Evolutionary conservation across 2,888 invertebrate genomes (phyloP).

Genomic region (Acronicta aceris): DNA sequence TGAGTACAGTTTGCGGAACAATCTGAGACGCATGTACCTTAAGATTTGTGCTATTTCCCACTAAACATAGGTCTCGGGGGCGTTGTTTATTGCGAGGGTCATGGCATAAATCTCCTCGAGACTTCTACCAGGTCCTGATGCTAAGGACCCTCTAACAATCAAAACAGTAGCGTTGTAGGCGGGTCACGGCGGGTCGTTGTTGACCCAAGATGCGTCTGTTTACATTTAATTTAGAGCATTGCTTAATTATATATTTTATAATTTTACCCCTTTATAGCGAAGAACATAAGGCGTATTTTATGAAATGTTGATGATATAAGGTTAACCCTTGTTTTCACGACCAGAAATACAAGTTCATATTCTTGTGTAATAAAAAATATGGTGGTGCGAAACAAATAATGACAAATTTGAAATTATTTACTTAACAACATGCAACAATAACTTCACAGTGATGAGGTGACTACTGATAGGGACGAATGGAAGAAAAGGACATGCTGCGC

Average conservation of each 20-base stretch:
- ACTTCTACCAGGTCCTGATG: conserved; percentile 68
- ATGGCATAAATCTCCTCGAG: conserved; percentile 76
- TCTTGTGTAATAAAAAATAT: too few relatives aligned
- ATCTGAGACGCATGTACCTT: conserved; percentile 49
- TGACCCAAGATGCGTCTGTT: conserved; percentile 56
- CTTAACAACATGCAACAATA: too few relatives aligned
- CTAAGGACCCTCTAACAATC: conserved; percentile 71
- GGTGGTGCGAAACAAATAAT: too few relatives aligned
- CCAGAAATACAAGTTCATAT: too few relatives aligned
- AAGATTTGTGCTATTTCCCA: conserved; percentile 51
- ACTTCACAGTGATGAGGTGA: too few relatives aligned
- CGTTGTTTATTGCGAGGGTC: conserved; percentile 80
- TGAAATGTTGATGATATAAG: conserved; percentile 6
- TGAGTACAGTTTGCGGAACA: conserved; percentile 41
- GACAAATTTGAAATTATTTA: too few relatives aligned
- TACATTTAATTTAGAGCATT: conserved; percentile 56
- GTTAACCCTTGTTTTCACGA: not conserved
- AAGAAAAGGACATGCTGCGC: too few relatives aligned
- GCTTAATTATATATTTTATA: conserved; percentile 50
- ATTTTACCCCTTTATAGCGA: conserved; percentile 11
- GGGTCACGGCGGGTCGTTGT: conserved; percentile 54
- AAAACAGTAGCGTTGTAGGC: conserved; percentile 67
- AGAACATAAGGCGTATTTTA: conserved; percentile 6
- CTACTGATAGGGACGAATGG: too few relatives aligned
- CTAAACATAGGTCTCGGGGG: conserved; percentile 63